These are phyloP conservation scores for Oenanthe melanoleuca DNA, from an alignment of 2,113 vertebrate genomes.

Conservation along the genomic window DNA sequence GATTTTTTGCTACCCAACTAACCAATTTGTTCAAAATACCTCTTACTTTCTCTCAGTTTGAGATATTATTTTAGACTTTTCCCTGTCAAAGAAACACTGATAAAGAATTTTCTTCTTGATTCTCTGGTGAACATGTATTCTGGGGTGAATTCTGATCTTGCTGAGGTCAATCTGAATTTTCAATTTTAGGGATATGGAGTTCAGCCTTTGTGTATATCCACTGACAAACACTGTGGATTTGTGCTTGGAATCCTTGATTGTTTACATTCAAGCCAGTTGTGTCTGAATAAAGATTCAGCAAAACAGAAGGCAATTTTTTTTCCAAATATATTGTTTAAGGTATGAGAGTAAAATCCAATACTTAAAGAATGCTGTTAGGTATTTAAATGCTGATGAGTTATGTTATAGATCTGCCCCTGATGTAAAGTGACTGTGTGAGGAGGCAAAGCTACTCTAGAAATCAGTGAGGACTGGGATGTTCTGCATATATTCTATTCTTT, in stretches of 20 bases:
- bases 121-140: background rate
- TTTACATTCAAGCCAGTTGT: background rate
- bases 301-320: background rate
- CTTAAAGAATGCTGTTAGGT: background rate
- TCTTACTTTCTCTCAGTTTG: background rate
- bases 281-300: background rate
- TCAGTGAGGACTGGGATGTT: background rate
- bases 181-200: background rate
- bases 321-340: background rate
- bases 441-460: background rate
- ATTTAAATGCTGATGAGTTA: background rate
- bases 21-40: background rate
- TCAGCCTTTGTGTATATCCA: background rate
- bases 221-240: background rate
- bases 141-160: background rate
- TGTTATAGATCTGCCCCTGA: background rate
- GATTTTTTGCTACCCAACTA: background rate
- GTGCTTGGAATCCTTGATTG: background rate
- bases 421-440: background rate
- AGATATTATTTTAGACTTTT: background rate
- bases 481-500: background rate
- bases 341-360: background rate
- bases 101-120: background rate
- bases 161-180: background rate
- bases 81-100: background rate